Percentiles rank a stretch among this genome's conserved stretches.
phyloP scores from a whole-genome alignment of 2,113 vertebrate genomes.

The Saccopteryx bilineata region DNA sequence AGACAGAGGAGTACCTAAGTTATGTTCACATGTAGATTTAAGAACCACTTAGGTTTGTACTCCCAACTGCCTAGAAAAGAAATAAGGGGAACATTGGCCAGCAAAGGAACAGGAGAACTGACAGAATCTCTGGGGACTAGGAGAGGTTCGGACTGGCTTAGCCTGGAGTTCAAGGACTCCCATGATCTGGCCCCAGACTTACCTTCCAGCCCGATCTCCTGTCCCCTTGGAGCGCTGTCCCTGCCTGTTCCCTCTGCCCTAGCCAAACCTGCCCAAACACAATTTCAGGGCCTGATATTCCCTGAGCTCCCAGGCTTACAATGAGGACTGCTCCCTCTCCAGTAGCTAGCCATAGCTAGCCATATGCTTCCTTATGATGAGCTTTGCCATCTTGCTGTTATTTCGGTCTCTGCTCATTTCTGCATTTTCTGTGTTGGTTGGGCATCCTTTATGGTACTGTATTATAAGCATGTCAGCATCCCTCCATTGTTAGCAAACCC shows the following conservation, averaged over 20 bases:
- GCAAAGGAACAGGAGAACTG: background rate
- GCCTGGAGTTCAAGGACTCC: background rate
- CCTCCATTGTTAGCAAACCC: background rate
- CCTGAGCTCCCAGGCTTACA: background rate
- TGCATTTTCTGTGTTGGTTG: background rate
- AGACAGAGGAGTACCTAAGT: background rate
- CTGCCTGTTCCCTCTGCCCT: background rate
- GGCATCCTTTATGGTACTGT: background rate
- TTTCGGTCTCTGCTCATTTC: background rate
- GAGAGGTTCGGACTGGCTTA: background rate
- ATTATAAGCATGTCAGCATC: background rate
- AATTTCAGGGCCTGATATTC: background rate
- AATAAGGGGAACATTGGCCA: background rate
- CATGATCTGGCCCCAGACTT: background rate
- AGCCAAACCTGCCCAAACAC: background rate
- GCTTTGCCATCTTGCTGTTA: background rate
- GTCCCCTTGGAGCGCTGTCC: background rate
- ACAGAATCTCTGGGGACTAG: background rate
- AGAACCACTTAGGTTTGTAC: background rate
- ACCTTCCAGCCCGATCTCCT: background rate
- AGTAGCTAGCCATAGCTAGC: too few species aligned
- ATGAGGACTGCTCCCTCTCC: background rate
- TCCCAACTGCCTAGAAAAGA: background rate
- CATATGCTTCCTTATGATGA: background rate
- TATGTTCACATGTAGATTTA: background rate